These are phyloP conservation scores for Platygyra sinensis DNA, from an alignment of 64 coral and sea anemone genomes.

Conservation along the genomic window DNA sequence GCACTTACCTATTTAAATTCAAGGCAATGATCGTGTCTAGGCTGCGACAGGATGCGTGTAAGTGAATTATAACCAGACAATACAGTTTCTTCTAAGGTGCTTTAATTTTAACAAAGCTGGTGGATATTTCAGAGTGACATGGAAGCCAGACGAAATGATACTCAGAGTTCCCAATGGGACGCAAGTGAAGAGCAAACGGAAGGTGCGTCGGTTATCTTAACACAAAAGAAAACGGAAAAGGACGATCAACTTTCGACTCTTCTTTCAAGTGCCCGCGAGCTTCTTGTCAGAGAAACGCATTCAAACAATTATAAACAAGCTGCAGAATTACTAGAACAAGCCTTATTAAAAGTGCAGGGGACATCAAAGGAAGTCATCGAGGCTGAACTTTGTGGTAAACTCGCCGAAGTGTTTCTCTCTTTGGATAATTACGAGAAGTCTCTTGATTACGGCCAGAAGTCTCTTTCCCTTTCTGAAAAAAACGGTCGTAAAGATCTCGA, in stretches of 20 bases:
- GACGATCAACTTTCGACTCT: slow-evolving; percentile 16
- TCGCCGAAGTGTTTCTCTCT: slow-evolving; percentile 2
- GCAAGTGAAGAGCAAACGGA: background rate
- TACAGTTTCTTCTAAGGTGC: too few relatives aligned
- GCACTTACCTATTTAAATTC: too few relatives aligned
- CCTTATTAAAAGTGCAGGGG: background rate
- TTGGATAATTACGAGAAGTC: background rate
- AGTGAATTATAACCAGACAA: too few relatives aligned
- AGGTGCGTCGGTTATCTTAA: too few relatives aligned
- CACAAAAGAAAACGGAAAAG: background rate
- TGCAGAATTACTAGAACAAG: slow-evolving; percentile 14
- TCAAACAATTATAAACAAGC: background rate
- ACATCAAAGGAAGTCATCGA: slow-evolving; percentile 9
- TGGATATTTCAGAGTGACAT: background rate
- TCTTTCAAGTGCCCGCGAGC: slow-evolving; percentile 7
- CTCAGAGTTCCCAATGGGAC: background rate
- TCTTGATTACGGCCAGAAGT: slow-evolving; percentile 14
- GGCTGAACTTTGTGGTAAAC: slow-evolving; percentile 16
- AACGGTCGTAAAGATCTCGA: slow-evolving; percentile 14
- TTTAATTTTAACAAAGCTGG: too few relatives aligned
- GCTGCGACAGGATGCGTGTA: too few relatives aligned
- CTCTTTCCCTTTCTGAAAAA: slow-evolving; percentile 22
- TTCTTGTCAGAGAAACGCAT: background rate
- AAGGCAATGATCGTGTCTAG: too few relatives aligned
- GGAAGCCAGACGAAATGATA: background rate